phyloP scores from a whole-genome alignment of 2,113 vertebrate species.

The Candoia aspera region DNA sequence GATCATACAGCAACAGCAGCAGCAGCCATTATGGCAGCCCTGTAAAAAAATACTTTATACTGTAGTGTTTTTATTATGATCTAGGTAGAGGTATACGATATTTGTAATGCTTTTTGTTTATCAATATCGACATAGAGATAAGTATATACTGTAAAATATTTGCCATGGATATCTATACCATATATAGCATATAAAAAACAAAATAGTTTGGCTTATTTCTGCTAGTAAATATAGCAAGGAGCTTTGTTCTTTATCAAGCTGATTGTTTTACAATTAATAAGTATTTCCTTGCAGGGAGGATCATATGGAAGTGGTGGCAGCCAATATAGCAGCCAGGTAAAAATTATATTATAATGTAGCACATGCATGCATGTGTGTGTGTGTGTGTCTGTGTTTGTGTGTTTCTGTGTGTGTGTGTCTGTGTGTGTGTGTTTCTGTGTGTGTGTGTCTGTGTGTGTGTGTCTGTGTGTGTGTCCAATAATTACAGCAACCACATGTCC shows the following conservation, averaged over 20 bases:
- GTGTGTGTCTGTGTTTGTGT: too few relatives aligned
- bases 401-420: too few relatives aligned
- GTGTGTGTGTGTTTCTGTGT: too few relatives aligned
- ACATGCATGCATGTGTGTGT: too few relatives aligned
- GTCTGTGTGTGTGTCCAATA: too few relatives aligned
- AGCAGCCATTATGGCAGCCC: slow-evolving; percentile 6
- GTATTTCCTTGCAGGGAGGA: neutral
- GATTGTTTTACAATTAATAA: neutral
- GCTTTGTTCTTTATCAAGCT: neutral
- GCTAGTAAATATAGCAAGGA: neutral
- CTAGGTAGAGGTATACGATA: neutral
- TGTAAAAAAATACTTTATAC: neutral
- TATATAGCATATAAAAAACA: neutral
- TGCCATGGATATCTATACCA: neutral
- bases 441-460: too few relatives aligned
- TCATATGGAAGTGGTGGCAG: neutral
- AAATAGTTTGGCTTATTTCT: neutral
- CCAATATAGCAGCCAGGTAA: too few relatives aligned
- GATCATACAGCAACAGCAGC: neutral
- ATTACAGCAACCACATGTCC: too few relatives aligned
- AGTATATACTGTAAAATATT: neutral
- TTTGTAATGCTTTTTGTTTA: neutral
- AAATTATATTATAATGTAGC: too few relatives aligned
- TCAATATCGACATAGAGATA: neutral
- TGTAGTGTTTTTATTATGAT: neutral